Evolutionary conservation across 2,888 invertebrate genomes (phyloP).

Genomic region (Leucophora obtusa): DNA sequence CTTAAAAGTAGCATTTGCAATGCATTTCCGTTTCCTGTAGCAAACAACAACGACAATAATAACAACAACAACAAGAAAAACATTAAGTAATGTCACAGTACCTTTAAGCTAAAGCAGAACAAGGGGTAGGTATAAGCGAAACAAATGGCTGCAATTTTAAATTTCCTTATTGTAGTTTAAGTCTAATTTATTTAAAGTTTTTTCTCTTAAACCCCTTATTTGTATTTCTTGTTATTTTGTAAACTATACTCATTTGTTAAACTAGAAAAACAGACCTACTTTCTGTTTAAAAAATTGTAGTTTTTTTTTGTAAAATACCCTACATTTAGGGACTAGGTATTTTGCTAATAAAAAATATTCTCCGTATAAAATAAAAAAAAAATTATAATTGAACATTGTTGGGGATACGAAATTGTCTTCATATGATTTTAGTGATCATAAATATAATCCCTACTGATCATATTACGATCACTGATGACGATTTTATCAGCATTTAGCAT

Average conservation of each 20-base stretch:
- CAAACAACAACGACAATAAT: neutral
- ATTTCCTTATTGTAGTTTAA: neutral
- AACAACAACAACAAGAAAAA: neutral
- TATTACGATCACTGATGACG: too few relatives aligned
- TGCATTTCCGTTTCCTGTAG: constrained; percentile 62
- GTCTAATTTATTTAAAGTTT: neutral
- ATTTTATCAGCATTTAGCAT: too few relatives aligned
- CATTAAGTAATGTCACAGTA: neutral
- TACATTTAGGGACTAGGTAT: neutral
- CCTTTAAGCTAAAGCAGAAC: neutral
- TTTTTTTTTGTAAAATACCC: neutral
- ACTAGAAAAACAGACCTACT: constrained; percentile 21
- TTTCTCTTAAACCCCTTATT: neutral
- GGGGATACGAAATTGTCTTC: too few relatives aligned
- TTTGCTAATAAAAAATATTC: too few relatives aligned
- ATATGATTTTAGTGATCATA: too few relatives aligned
- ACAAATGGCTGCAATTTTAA: neutral
- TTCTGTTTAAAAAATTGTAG: constrained; percentile 17
- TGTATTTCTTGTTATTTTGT: neutral
- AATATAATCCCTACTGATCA: too few relatives aligned
- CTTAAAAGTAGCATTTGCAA: constrained; percentile 60
- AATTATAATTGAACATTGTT: too few relatives aligned
- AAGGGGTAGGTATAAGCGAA: neutral
- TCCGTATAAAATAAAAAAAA: too few relatives aligned
- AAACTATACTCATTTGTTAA: constrained; percentile 32